Evolutionary conservation across 2,797 vertebrate species (phyloP).

Genomic region (Sebastes iracundus): DNA sequence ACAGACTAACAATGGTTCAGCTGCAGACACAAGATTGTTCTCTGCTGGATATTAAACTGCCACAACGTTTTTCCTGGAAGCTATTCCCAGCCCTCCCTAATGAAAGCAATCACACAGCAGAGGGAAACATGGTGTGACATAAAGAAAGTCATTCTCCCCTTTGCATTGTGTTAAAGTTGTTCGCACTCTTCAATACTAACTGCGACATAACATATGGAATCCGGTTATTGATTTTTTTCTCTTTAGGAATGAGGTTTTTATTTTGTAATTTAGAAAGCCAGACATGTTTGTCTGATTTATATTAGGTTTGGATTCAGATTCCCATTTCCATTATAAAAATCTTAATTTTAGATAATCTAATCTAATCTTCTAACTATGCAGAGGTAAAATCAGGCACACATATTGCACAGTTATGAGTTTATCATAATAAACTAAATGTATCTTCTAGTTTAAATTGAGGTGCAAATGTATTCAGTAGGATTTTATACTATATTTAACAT

Average conservation of each 20-base stretch:
- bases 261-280: background rate
- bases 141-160: slow-evolving; percentile 36
- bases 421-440: background rate
- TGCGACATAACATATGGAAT: background rate
- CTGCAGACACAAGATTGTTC: slow-evolving; percentile 63
- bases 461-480: background rate
- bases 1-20: slow-evolving; percentile 26
- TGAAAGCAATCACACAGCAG: slow-evolving; percentile 65
- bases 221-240: background rate
- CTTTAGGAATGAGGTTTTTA: too few relatives aligned
- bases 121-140: slow-evolving; percentile 31
- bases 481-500: background rate
- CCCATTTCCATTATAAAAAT: background rate
- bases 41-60: slow-evolving; percentile 71
- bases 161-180: slow-evolving; percentile 15
- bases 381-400: background rate
- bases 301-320: background rate
- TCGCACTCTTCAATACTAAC: slow-evolving; percentile 2
- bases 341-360: background rate
- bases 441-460: background rate
- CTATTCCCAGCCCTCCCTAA: slow-evolving; percentile 61
- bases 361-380: background rate
- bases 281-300: background rate
- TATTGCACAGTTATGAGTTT: background rate
- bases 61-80: slow-evolving; percentile 44